phyloP scores from a whole-genome alignment of 2,888 invertebrate species.

The Nemotelus pantherinus region DNA sequence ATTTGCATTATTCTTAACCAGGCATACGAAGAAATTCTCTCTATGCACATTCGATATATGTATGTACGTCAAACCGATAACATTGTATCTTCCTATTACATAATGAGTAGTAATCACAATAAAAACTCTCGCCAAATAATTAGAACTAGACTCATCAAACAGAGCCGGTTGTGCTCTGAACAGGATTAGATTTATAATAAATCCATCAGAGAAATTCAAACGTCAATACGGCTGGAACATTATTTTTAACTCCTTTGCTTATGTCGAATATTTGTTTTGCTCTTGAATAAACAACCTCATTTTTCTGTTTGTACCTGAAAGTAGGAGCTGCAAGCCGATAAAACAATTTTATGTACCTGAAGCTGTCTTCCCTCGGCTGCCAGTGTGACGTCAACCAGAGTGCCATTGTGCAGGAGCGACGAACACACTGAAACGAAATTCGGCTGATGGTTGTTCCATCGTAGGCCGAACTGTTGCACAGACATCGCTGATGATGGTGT shows the following conservation, averaged over 20 bases:
- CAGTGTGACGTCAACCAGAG: conserved; percentile 87
- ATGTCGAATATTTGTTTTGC: neutral
- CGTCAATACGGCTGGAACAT: too few relatives aligned
- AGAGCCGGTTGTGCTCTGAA: too few relatives aligned
- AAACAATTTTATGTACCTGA: conserved; percentile 88
- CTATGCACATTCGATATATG: too few relatives aligned
- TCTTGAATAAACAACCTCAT: neutral
- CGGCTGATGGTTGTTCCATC: conserved; percentile 95
- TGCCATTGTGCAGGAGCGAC: conserved; percentile 81
- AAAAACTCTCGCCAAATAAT: too few relatives aligned
- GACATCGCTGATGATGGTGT: conserved; percentile 66
- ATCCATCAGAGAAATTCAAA: too few relatives aligned
- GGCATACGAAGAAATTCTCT: too few relatives aligned
- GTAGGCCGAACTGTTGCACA: conserved; percentile 80
- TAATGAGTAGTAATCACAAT: too few relatives aligned
- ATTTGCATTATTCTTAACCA: too few relatives aligned
- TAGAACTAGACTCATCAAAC: too few relatives aligned
- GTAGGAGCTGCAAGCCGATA: conserved; percentile 92
- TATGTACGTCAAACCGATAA: too few relatives aligned
- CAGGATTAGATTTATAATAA: too few relatives aligned
- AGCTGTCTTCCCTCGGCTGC: conserved; percentile 90
- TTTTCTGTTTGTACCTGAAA: conserved; percentile 74
- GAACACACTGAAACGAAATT: conserved; percentile 90
- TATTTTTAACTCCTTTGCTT: neutral
- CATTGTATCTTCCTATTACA: too few relatives aligned